phyloP scores from a whole-genome alignment of 2,113 vertebrate genomes.

The Physeter macrocephalus region DNA sequence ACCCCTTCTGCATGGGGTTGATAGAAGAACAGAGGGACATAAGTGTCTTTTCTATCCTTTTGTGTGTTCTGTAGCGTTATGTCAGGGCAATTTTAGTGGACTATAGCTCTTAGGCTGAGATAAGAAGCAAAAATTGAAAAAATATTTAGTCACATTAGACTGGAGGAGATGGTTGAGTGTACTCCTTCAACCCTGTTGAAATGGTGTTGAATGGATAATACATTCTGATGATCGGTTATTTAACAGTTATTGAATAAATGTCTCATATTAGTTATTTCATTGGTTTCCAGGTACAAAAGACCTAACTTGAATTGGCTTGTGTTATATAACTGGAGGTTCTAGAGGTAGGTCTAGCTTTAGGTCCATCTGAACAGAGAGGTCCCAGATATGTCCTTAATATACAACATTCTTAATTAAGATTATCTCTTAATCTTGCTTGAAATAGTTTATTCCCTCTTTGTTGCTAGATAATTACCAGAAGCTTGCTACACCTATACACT shows the following conservation, averaged over 20 bases:
- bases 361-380: neutral
- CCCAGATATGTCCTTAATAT: too few relatives aligned
- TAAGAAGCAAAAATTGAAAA: neutral
- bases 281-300: neutral
- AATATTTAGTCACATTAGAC: neutral
- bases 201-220: neutral
- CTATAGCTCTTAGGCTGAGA: neutral
- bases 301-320: neutral
- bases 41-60: neutral
- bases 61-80: neutral
- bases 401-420: neutral
- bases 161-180: neutral
- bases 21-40: neutral
- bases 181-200: neutral
- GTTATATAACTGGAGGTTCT: neutral
- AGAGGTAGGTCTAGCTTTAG: neutral
- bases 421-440: neutral
- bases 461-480: neutral
- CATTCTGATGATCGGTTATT: neutral
- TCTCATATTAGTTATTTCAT: neutral
- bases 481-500: neutral
- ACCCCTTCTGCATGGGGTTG: neutral
- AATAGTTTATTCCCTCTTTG: neutral
- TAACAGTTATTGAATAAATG: neutral
- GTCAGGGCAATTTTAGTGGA: neutral